These are phyloP conservation scores for Polia nebulosa DNA, from an alignment of 2,888 invertebrate species.

Conservation along the genomic window DNA sequence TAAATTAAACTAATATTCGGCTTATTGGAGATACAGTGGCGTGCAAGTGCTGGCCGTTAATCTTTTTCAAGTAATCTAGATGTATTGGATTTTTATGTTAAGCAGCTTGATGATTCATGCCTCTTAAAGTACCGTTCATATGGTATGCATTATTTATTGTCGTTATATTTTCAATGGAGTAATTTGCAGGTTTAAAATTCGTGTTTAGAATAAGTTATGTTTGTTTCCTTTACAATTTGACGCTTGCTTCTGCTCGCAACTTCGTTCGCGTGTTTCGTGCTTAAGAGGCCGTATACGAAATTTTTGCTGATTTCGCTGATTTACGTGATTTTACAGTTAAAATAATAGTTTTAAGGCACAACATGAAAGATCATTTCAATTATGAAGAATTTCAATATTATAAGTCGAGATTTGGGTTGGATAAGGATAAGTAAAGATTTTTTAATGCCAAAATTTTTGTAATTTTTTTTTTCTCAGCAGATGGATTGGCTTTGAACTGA, in stretches of 20 bases:
- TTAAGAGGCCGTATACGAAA: no score
- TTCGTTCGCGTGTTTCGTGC: neutral
- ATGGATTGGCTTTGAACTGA: no score
- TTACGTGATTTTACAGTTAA: no score
- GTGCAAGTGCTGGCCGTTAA: conserved; percentile 41
- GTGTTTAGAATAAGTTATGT: conserved; percentile 17
- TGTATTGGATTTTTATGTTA: conserved; percentile 54
- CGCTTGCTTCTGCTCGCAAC: neutral
- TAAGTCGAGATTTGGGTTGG: no score
- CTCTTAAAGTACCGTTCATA: conserved; percentile 19
- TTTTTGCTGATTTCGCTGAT: no score
- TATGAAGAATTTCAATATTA: no score
- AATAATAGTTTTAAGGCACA: no score
- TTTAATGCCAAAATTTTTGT: no score
- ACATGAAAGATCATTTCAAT: no score
- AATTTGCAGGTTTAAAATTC: conserved; percentile 15
- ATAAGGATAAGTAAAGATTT: no score
- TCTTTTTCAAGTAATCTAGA: conserved; percentile 52
- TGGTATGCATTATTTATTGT: conserved; percentile 38
- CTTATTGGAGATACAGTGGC: conserved; percentile 63
- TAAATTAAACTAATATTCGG: conserved; percentile 78
- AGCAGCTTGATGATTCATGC: conserved; percentile 32
- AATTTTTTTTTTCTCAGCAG: no score
- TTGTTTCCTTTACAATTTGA: neutral
- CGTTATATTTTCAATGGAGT: conserved; percentile 31